phyloP scores from a whole-genome alignment of 2,797 vertebrate genomes.

The Falco berigora region DNA sequence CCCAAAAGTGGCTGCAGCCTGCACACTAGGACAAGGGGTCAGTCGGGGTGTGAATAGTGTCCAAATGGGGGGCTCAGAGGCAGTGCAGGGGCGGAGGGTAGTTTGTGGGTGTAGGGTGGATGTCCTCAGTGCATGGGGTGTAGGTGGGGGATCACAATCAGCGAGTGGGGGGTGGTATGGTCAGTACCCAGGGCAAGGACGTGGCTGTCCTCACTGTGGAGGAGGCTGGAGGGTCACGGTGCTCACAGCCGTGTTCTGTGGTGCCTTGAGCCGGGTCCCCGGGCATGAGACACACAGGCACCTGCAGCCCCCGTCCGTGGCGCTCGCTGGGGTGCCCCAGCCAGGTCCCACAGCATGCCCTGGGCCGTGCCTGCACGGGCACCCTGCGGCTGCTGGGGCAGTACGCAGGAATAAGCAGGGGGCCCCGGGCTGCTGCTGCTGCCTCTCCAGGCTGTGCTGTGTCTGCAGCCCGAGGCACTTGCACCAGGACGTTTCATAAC shows the following conservation, averaged over 20 bases:
- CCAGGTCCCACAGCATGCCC: background rate
- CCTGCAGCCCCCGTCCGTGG: rapidly evolving
- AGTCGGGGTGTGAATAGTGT: no score
- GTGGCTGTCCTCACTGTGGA: background rate
- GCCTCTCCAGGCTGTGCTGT: rapidly evolving
- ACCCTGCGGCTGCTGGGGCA: background rate
- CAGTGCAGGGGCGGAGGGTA: rapidly evolving
- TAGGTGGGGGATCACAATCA: no score
- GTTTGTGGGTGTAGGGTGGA: no score
- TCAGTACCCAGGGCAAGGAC: background rate
- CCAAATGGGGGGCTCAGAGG: background rate
- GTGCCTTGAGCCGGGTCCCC: background rate
- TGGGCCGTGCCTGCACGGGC: rapidly evolving
- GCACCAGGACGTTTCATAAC: no score
- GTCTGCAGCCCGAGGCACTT: rapidly evolving
- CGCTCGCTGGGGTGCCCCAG: background rate
- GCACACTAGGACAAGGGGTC: no score
- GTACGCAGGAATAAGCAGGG: background rate
- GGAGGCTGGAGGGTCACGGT: rapidly evolving
- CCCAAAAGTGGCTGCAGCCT: background rate
- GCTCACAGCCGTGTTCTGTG: background rate
- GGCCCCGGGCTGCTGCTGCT: background rate
- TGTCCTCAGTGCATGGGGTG: background rate
- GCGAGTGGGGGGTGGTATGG: background rate
- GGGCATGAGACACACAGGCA: background rate